Percentiles rank a stretch among this genome's conserved stretches.
Conservation (phyloP, 2,797 vertebrate genomes). For the Fratercula arctica region DNA sequence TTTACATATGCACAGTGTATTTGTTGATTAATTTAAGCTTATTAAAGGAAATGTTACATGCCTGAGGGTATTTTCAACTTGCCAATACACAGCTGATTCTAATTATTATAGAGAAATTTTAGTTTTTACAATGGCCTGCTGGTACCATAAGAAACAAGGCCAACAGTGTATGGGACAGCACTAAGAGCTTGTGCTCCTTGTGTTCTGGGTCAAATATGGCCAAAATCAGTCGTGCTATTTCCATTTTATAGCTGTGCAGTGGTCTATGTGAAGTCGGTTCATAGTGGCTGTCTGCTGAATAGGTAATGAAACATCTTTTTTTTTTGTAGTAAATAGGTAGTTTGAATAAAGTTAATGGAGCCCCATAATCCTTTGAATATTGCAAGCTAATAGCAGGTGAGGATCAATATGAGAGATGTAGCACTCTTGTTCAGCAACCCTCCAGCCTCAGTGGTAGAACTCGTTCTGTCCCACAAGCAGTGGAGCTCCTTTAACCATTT, state of each 20-base stretch:
- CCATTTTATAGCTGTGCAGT: neutral
- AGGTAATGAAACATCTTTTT: neutral
- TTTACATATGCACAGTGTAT: neutral
- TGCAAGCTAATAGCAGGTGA: neutral
- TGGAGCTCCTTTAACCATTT: neutral
- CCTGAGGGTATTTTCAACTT: neutral
- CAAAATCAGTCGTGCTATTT: neutral
- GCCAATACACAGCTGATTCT: neutral
- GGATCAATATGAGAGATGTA: neutral
- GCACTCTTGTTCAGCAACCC: neutral
- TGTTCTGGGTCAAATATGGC: neutral
- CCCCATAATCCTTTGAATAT: neutral
- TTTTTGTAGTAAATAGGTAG: neutral
- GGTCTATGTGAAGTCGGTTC: neutral
- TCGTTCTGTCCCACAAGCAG: neutral
- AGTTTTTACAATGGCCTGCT: neutral
- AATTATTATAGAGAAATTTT: neutral
- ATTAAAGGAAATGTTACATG: neutral
- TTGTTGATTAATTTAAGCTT: neutral
- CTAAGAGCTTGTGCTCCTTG: neutral
- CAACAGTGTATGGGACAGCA: neutral
- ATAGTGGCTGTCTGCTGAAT: neutral
- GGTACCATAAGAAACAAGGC: neutral
- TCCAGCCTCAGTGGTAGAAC: neutral
- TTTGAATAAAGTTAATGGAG: neutral